A percentile compares a stretch with the other conserved stretches of the same genome.
Evolutionary conservation across 2,888 invertebrate genomes (phyloP).

Genomic region (Oscheius sp.): DNA sequence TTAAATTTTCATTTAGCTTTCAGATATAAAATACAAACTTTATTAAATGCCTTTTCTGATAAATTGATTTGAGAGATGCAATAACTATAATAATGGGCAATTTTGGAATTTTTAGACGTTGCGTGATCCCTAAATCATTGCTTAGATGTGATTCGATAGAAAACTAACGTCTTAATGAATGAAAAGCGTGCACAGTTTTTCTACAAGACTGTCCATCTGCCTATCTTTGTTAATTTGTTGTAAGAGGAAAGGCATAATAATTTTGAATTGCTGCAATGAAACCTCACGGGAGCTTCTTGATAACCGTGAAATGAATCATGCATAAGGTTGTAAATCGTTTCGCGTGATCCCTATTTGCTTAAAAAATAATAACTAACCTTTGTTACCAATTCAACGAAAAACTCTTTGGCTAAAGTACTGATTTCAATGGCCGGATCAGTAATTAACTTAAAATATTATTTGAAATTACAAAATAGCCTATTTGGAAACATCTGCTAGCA

Average conservation of each 20-base stretch:
- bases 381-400: constrained; percentile 85
- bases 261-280: constrained; percentile 36
- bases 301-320: constrained; percentile 89
- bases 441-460: constrained; percentile 35
- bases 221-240: constrained; percentile 23
- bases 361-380: constrained; percentile 74
- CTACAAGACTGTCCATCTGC: constrained; percentile 24
- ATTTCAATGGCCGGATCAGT: constrained; percentile 33
- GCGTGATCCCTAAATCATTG: constrained; percentile 23
- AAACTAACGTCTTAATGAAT: constrained; percentile 19
- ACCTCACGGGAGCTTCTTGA: constrained; percentile 72
- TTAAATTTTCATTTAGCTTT: background rate
- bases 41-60: constrained; percentile 37
- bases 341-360: background rate
- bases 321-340: constrained; percentile 72
- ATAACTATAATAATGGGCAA: constrained; percentile 40
- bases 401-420: constrained; percentile 78
- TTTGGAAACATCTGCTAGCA: constrained; percentile 20
- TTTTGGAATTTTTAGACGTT: constrained; percentile 30
- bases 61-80: constrained; percentile 38
- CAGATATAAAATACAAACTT: constrained; percentile 22
- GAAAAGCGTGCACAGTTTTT: constrained; percentile 24
- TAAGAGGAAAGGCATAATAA: constrained; percentile 26
- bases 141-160: constrained; percentile 17
- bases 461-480: background rate